Evolutionary conservation across 2,113 vertebrate genomes (phyloP).

Genomic region (Aplodontia rufa): DNA sequence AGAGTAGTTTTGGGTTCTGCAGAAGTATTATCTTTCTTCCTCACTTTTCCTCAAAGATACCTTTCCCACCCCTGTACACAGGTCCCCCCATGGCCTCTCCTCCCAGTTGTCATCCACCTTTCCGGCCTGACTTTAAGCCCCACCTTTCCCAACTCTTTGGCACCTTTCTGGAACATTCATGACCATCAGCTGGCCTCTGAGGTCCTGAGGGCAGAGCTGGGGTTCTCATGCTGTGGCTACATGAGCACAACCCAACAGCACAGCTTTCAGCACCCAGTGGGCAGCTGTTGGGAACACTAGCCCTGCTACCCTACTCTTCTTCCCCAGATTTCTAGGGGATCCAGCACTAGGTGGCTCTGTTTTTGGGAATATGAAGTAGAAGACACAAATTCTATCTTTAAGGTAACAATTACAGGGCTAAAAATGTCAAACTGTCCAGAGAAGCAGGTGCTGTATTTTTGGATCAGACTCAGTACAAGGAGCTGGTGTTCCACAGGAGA

Average conservation of each 20-base stretch:
- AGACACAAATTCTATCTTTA: background rate
- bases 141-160: too few relatives aligned
- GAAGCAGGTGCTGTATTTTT: background rate
- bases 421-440: conserved; percentile 20
- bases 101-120: too few relatives aligned
- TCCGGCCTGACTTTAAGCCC: background rate
- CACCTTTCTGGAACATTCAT: background rate
- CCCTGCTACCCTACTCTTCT: background rate
- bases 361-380: background rate
- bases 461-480: background rate
- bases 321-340: background rate
- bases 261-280: background rate
- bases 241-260: background rate
- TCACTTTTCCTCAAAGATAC: background rate
- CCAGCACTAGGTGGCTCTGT: background rate
- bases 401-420: background rate
- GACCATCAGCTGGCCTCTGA: background rate
- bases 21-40: background rate
- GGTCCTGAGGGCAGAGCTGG: background rate
- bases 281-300: background rate
- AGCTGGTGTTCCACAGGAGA: background rate
- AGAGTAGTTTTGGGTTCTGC: background rate
- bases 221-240: background rate
- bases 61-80: background rate
- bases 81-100: background rate